phyloP scores from a whole-genome alignment of 2,888 invertebrate genomes.

The Theristus sp. region DNA sequence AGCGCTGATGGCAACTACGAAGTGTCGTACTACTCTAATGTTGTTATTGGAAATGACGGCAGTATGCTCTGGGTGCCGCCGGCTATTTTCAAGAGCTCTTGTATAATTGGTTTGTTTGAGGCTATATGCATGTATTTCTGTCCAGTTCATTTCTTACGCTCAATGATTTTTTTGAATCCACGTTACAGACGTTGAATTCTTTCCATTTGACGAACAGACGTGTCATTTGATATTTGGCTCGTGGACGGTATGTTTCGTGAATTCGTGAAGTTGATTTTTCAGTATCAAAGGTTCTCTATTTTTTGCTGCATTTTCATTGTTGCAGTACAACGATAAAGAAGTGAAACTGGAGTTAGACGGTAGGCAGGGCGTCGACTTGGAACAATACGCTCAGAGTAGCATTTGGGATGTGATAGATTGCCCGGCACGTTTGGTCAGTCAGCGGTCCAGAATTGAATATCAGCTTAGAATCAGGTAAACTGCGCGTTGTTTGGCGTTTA shows the following conservation, averaged over 20 bases:
- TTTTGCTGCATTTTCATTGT: not conserved
- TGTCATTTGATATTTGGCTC: constrained; percentile 99
- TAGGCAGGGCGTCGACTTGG: constrained; percentile 71
- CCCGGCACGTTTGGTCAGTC: constrained; percentile 60
- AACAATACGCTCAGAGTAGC: constrained; percentile 88
- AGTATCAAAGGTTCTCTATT: not conserved
- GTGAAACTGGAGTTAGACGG: constrained; percentile 64
- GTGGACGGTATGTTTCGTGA: constrained; percentile 47
- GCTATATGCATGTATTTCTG: not conserved
- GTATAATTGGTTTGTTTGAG: constrained; percentile 58
- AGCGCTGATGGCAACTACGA: constrained; percentile 99
- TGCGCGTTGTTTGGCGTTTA: too few species aligned
- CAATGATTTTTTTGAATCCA: too few species aligned
- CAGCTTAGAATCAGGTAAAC: constrained; percentile 17
- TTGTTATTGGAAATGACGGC: constrained; percentile 80
- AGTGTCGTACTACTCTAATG: constrained; percentile 96
- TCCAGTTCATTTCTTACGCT: too few species aligned
- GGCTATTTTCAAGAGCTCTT: constrained; percentile 94
- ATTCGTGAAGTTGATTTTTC: not conserved
- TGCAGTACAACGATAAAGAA: constrained; percentile 24
- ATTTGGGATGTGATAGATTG: constrained; percentile 94
- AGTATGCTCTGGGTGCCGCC: constrained; percentile 77
- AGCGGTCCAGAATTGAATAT: constrained; percentile 36
- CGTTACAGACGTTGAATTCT: constrained; percentile 23
- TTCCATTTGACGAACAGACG: constrained; percentile 47